Evolutionary conservation across 2,888 invertebrate species (phyloP), one percentile per base, ranked within the genome.

Genomic region (Apotomis capreana): DNA sequence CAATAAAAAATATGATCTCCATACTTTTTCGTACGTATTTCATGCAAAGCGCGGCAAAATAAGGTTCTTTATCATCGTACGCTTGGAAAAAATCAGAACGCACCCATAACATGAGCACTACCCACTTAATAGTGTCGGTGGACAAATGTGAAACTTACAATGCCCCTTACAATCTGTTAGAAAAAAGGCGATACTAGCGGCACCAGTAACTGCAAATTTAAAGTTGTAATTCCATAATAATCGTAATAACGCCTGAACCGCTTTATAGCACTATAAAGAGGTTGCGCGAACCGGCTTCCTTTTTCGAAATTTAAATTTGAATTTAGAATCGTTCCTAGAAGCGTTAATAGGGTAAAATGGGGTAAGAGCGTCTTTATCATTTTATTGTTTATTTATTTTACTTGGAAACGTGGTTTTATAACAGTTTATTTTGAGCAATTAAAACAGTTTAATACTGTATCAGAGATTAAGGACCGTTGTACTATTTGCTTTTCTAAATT

Each of bases 301-400:
- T 72, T 67, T 72, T 68, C 62, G 58, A 68, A 72, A 72, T 62
- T 72, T 63, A 68, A 68, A 72, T 63, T 68, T 68, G 67, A 71
- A 68, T 67, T 71, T 70, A 70, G 69, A 63, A 69, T 65, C 60
- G 70, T 72, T 72, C 72, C 68, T 72, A 72, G 72, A 72, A 72
- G 62, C 72, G 68, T 68, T 72, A 68, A 72, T 72, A 68, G 72
- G 72, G 72, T 72, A 72, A 70, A 70, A 70, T 61, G 70, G 65
- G 57, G 71, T 71, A 71, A 71, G 67, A 60, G 67, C 57, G 40
- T 36, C 62, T 72, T 68, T 72, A 72, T 68, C 36, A 63, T 72
- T 68, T 72, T 72, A 72, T 72, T 63, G 68, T 72, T 72, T 72
- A 72, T 72, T 72, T 72, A 72, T 72, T 72, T 72, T 68, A 72